A percentile compares a stretch with the other conserved stretches of the same genome.
phyloP scores from a whole-genome alignment of 2,888 invertebrate genomes.

The Eledona agricola region DNA sequence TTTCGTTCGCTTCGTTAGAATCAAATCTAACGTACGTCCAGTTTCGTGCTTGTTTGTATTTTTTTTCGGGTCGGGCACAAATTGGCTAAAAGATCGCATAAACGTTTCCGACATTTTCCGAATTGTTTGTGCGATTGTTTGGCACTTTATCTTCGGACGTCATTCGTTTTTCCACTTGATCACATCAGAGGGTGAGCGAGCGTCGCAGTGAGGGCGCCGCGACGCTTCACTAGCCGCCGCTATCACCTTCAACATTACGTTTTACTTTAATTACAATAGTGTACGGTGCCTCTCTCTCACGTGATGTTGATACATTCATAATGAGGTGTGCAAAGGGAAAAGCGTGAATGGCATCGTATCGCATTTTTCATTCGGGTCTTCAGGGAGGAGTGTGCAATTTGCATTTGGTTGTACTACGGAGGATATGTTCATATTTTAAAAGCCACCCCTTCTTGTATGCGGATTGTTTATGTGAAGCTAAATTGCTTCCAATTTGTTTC shows the following conservation, averaged over 20 bases:
- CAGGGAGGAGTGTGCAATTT: slow-evolving; percentile 31
- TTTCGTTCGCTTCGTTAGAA: too few relatives aligned
- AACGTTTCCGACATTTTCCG: slow-evolving; percentile 19
- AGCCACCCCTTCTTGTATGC: slow-evolving; percentile 1
- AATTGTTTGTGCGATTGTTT: slow-evolving; percentile 28
- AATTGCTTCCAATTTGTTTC: slow-evolving; percentile 13
- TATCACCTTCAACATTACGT: slow-evolving; percentile 34
- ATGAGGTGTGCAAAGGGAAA: slow-evolving; percentile 36
- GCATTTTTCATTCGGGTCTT: slow-evolving; percentile 37
- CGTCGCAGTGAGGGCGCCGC: slow-evolving; percentile 10
- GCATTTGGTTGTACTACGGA: slow-evolving; percentile 33
- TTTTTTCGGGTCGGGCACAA: too few relatives aligned
- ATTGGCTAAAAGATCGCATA: slow-evolving; percentile 14
- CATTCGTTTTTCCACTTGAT: slow-evolving; percentile 31
- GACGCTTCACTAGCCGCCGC: slow-evolving; percentile 18
- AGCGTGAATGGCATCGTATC: slow-evolving; percentile 37
- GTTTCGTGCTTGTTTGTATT: too few relatives aligned
- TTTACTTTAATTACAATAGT: slow-evolving; percentile 38
- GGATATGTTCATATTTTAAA: slow-evolving; percentile 22
- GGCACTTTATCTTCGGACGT: slow-evolving; percentile 23
- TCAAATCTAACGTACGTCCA: too few relatives aligned
- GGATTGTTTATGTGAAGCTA: slow-evolving; percentile 18
- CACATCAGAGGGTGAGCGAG: slow-evolving; percentile 8
- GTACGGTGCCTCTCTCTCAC: slow-evolving; percentile 38
- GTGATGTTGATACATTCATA: slow-evolving; percentile 42